Base-by-base conservation (phyloP, 2,888 invertebrate species). In the Endomychus coccineus region DNA sequence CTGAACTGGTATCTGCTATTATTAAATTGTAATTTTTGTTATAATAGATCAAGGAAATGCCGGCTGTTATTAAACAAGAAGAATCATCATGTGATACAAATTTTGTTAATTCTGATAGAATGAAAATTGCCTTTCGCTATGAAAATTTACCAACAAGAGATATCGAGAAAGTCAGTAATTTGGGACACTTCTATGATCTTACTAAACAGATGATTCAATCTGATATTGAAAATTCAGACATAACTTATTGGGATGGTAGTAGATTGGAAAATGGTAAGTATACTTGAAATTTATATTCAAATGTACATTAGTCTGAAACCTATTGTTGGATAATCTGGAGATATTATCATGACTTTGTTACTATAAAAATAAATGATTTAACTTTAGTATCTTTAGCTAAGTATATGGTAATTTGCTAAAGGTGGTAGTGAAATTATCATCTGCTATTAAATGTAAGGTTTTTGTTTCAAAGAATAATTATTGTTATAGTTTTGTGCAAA, bases 101-200 rank as follows among this genome's bases (percentile, higher is more conserved):
- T 6, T 40, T 47, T 11, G 39, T 40, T n/a, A 47, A 59, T 27
- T 53, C 67, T 21, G 73, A 75, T 46, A 77, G 81, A 49, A 79
- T 92, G 78, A 81, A 82, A 60, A 92, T 92, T 60, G 92, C 92
- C 1, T 92, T 91, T 85, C 71, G 91, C 40, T 92, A 92, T 64
- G 82, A 86, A 58, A 80, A 85, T 43, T 71, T 87, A 47, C 75
- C 74, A 16, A 70, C 75, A 39, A 68, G 54, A 50, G 73, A 61
- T 17, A 47, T 53, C 27, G 44, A 64, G 67, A 66, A 52, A 43
- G 66, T 58, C 45, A 62, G 65, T 25, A 67, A 63, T 47, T 80
- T 83, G 64, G 86, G 87, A 1, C 86, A 89, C 61, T 78, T 81
- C 57, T 91, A 82, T 68, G 89, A 91, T 67, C 67, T 91, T 14